phyloP scores from a whole-genome alignment of 2,888 invertebrate species.

The Drosophila flavopinicola region DNA sequence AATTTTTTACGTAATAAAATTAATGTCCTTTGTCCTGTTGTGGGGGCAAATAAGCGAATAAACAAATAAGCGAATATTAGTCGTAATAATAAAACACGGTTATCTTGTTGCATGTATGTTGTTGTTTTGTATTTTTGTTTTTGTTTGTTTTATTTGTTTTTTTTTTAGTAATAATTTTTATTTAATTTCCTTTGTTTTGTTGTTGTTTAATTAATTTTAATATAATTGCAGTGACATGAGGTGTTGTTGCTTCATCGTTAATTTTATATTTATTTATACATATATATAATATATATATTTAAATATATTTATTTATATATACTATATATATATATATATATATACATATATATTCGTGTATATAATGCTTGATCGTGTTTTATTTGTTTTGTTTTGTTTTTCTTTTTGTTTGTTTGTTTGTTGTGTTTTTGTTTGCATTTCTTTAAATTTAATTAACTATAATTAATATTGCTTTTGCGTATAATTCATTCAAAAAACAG shows the following conservation, averaged over 20 bases:
- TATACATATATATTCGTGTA: conserved; percentile 27
- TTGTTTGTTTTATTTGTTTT: conserved; percentile 35
- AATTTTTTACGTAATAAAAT: conserved; percentile 13
- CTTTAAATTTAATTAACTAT: conserved; percentile 82
- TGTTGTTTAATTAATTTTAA: conserved; percentile 81
- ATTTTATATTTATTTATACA: conserved; percentile 56
- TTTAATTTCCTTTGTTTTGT: conserved; percentile 74
- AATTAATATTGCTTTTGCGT: conserved; percentile 84
- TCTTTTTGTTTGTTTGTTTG: conserved; percentile 30
- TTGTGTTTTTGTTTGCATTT: conserved; percentile 50
- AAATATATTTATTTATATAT: conserved; percentile 50
- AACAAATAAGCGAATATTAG: conserved; percentile 7
- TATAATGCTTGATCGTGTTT: conserved; percentile 32
- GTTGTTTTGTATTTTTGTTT: conserved; percentile 40
- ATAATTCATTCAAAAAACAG: conserved; percentile 77
- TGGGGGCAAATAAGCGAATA: conserved; percentile 7
- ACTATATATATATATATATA: conserved; percentile 32
- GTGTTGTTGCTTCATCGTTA: conserved; percentile 79
- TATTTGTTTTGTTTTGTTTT: conserved; percentile 44
- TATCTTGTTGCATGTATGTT: conserved; percentile 57
- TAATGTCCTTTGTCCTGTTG: conserved; percentile 18
- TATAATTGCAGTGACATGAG: conserved; percentile 83
- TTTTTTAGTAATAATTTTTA: conserved; percentile 78
- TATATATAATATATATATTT: conserved; percentile 35
- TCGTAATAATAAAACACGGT: conserved; percentile 43